Conservation (phyloP, 2,888 invertebrate genomes). For the Gortyna flavago region DNA sequence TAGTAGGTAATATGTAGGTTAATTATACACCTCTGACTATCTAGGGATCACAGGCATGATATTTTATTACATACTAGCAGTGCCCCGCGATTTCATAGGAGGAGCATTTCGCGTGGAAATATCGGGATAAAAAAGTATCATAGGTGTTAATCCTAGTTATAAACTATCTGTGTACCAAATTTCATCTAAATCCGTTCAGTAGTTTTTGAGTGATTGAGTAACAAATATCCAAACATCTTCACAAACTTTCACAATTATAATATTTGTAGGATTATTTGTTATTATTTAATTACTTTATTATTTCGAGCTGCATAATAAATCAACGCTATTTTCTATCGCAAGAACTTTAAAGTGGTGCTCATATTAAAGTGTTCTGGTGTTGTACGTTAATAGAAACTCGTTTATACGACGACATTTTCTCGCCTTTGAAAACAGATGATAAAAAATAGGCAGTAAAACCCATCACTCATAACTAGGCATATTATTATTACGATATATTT, state of each 20-base stretch:
- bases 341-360: conserved; percentile 5
- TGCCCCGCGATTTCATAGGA: too few relatives aligned
- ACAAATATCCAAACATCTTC: too few relatives aligned
- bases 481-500: too few relatives aligned
- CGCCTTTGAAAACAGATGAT: background rate
- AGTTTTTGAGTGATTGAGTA: fast-evolving
- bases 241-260: too few relatives aligned
- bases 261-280: background rate
- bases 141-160: too few relatives aligned
- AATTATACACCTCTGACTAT: background rate
- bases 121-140: too few relatives aligned
- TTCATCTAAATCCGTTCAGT: too few relatives aligned
- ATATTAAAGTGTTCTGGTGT: background rate
- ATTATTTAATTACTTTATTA: conserved; percentile 3
- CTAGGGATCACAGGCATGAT: background rate
- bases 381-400: conserved; percentile 13
- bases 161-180: too few relatives aligned
- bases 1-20: background rate
- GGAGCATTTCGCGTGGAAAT: too few relatives aligned
- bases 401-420: background rate
- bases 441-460: background rate
- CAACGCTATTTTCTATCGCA: background rate
- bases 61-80: background rate
- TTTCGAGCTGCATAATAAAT: background rate
- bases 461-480: too few relatives aligned